phyloP scores from a whole-genome alignment of 2,797 vertebrate genomes.

The Phrynocephalus guinanensis region DNA sequence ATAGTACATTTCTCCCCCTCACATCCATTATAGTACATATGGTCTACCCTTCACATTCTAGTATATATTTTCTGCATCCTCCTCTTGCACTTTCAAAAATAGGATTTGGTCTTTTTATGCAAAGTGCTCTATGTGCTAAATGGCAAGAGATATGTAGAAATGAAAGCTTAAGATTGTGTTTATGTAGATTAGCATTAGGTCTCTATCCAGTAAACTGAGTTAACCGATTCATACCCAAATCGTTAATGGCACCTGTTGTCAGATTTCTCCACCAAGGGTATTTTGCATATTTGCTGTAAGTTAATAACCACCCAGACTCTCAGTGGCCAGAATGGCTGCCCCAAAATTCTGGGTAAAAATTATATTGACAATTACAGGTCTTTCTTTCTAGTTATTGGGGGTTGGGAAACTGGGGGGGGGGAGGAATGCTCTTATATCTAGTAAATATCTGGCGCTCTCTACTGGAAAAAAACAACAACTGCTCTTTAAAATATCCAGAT shows the following conservation, averaged over 20 bases:
- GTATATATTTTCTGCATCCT: too few species aligned
- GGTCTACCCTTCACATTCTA: neutral
- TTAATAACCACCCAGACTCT: neutral
- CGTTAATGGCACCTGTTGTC: neutral
- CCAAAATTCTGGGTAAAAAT: neutral
- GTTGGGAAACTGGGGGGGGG: too few species aligned
- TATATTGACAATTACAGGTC: neutral
- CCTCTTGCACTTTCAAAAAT: neutral
- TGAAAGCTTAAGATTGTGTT: neutral
- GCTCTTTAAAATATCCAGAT: neutral
- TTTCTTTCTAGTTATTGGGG: neutral
- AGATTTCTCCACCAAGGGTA: neutral
- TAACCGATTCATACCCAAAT: neutral
- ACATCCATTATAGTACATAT: neutral
- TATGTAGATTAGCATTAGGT: neutral
- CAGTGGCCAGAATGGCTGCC: neutral
- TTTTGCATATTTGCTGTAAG: neutral
- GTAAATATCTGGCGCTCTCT: constrained; percentile 57
- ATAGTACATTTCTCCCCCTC: neutral
- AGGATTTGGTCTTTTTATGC: neutral
- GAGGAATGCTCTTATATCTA: constrained; percentile 21
- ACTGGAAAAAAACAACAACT: constrained; percentile 32
- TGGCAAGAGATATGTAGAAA: neutral
- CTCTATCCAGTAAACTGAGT: neutral
- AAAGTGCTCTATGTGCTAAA: neutral